phyloP scores from a whole-genome alignment of 2,113 vertebrate genomes.

The Microtus montanus region DNA sequence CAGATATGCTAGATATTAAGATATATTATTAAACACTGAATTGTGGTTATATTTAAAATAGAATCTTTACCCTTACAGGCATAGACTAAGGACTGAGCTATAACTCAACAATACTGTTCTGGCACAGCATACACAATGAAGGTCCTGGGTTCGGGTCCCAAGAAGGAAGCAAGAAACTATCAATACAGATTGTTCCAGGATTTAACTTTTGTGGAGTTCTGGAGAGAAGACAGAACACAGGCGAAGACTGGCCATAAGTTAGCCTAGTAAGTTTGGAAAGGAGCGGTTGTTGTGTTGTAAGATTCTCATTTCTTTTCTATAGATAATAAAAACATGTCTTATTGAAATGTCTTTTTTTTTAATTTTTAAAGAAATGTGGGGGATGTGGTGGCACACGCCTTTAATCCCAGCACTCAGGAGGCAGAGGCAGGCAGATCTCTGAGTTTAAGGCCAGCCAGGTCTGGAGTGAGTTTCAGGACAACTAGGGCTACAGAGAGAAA shows the following conservation, averaged over 20 bases:
- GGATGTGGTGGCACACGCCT: fast-evolving
- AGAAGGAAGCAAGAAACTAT: neutral
- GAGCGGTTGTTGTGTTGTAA: neutral
- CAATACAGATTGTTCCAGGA: neutral
- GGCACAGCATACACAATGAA: neutral
- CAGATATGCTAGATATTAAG: neutral
- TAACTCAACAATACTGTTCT: too few relatives aligned
- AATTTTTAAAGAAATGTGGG: neutral
- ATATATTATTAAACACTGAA: neutral
- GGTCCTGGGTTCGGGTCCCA: neutral
- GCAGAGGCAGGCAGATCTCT: neutral
- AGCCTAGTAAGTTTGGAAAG: neutral
- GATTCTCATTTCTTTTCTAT: neutral
- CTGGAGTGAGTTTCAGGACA: neutral
- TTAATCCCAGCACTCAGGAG: too few relatives aligned
- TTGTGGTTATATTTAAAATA: neutral
- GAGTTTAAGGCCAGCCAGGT: neutral
- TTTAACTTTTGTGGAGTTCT: neutral
- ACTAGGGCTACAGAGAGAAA: neutral
- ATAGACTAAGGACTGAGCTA: neutral
- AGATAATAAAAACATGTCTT: neutral
- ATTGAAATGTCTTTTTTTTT: neutral
- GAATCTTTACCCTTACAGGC: neutral
- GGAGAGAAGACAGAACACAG: neutral
- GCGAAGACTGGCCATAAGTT: neutral